Percentiles rank a stretch among this genome's conserved stretches.
phyloP scores from a whole-genome alignment of 2,888 invertebrate species.

The Nomada fabriciana region DNA sequence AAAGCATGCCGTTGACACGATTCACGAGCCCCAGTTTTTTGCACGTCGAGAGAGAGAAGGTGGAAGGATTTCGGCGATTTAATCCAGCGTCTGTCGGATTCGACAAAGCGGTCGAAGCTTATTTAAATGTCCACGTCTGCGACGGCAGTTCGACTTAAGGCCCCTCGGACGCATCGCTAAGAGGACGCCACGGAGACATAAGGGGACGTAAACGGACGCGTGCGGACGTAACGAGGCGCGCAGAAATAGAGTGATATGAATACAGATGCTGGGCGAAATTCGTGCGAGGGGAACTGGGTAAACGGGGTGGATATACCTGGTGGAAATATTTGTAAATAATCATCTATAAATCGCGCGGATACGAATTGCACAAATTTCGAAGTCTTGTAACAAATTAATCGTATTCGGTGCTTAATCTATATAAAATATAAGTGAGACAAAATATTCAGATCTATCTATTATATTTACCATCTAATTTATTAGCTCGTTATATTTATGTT shows the following conservation, averaged over 20 bases:
- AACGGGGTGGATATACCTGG: neutral
- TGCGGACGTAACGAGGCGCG: constrained; percentile 55
- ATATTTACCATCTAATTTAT: too few relatives aligned
- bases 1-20: constrained; percentile 9
- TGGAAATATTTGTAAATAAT: too few relatives aligned
- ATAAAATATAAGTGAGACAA: too few relatives aligned
- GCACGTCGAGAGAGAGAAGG: too few relatives aligned
- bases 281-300: neutral
- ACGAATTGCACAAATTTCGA: too few relatives aligned
- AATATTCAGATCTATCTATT: too few relatives aligned
- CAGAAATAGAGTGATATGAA: constrained; percentile 60
- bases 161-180: constrained; percentile 31
- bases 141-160: constrained; percentile 27
- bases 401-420: too few relatives aligned
- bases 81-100: constrained; percentile 30
- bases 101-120: constrained; percentile 46
- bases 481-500: too few relatives aligned
- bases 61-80: constrained; percentile 25
- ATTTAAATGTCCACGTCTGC: constrained; percentile 52
- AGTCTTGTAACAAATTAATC: too few relatives aligned
- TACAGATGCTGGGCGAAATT: constrained; percentile 38
- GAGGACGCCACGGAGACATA: constrained; percentile 43
- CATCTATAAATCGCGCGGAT: too few relatives aligned
- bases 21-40: constrained; percentile 3
- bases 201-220: constrained; percentile 54